Percentiles rank a stretch among this genome's conserved stretches.
These are phyloP conservation scores for Heteronetta atricapilla DNA, from an alignment of 2,113 vertebrate species.

Conservation along the genomic window DNA sequence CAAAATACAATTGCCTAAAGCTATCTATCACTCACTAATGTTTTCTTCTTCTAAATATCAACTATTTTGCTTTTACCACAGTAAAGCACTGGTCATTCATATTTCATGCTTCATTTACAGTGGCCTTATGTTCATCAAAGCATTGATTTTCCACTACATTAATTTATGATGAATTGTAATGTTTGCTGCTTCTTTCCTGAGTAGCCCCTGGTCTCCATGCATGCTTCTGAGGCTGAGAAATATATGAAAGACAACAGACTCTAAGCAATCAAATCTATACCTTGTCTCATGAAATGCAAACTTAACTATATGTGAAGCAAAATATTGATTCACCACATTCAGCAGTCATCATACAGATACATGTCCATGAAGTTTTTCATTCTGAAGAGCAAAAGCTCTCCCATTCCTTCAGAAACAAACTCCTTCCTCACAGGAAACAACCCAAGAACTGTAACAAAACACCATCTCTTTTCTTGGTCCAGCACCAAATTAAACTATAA, in stretches of 20 bases:
- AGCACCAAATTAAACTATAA: background rate
- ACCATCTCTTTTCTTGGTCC: background rate
- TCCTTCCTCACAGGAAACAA: background rate
- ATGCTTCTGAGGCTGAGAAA: background rate
- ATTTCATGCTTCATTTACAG: slow-evolving; percentile 15
- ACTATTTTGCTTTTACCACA: background rate
- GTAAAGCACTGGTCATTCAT: background rate
- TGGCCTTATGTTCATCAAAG: slow-evolving; percentile 25
- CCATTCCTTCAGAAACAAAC: background rate
- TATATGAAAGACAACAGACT: background rate
- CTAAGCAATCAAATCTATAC: background rate
- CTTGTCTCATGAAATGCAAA: background rate
- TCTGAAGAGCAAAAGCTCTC: background rate
- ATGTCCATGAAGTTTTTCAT: background rate
- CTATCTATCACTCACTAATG: background rate
- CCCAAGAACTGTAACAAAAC: background rate
- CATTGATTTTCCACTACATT: slow-evolving; percentile 15
- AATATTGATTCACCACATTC: background rate
- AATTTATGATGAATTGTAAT: slow-evolving; percentile 5
- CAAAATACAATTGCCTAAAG: background rate
- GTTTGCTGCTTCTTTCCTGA: slow-evolving; percentile 23
- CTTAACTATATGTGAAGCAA: slow-evolving; percentile 4
- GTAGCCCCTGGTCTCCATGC: background rate
- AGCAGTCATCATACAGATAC: background rate
- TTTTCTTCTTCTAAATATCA: background rate